Percentiles rank a stretch among this genome's conserved stretches.
These are phyloP conservation scores for Sternarchorhynchus goeldii DNA, from an alignment of 2,797 vertebrate species.

Conservation along the genomic window DNA sequence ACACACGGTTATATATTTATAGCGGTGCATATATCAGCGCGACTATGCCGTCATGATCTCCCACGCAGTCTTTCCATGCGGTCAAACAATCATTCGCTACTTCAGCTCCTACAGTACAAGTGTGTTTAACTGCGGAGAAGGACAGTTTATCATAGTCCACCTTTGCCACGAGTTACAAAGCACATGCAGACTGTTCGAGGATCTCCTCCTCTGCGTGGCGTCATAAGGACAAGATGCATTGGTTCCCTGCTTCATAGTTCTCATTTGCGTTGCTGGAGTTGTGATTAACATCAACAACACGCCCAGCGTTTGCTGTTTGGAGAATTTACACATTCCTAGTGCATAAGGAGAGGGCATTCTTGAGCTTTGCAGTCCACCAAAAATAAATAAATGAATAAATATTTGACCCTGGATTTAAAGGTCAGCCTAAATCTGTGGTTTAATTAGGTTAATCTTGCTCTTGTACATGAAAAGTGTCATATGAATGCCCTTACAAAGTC, in stretches of 20 bases:
- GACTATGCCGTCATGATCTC: constrained; percentile 13
- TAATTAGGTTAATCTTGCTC: too few species aligned
- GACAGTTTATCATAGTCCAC: constrained; percentile 24
- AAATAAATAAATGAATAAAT: too few species aligned
- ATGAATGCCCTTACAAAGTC: too few species aligned
- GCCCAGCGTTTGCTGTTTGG: constrained; percentile 15
- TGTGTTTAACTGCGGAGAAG: constrained; percentile 16
- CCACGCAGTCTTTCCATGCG: neutral
- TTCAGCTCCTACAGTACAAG: constrained; percentile 14
- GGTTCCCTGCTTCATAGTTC: constrained; percentile 18
- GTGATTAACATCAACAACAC: constrained; percentile 47
- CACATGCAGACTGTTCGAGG: neutral
- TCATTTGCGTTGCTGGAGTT: constrained; percentile 25
- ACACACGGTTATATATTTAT: neutral
- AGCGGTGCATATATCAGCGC: constrained; percentile 1
- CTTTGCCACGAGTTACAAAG: constrained; percentile 18
- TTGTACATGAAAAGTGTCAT: too few species aligned
- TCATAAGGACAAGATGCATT: constrained; percentile 23
- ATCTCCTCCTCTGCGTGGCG: neutral
- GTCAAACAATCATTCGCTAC: neutral
- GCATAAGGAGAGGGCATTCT: constrained; percentile 31
- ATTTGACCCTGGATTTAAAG: too few species aligned
- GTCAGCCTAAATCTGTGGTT: too few species aligned
- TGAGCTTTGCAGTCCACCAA: too few species aligned
- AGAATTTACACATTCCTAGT: constrained; percentile 48